These are phyloP conservation scores for Pelodytes ibericus DNA, from an alignment of 2,797 vertebrate genomes.

Conservation along the genomic window DNA sequence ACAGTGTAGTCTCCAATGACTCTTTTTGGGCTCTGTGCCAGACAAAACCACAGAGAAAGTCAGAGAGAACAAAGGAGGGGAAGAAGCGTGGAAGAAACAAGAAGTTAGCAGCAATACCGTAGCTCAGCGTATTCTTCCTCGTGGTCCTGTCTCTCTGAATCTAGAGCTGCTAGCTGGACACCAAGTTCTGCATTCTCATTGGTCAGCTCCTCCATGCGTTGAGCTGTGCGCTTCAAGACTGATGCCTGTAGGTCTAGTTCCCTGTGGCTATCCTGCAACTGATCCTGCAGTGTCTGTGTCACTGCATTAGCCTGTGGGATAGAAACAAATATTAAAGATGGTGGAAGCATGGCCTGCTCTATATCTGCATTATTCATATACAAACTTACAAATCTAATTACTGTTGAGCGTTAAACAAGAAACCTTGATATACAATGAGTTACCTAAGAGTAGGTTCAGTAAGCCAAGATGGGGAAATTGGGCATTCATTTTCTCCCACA, in stretches of 20 bases:
- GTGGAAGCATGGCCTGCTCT: too few species aligned
- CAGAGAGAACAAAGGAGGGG: neutral
- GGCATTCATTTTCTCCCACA: too few species aligned
- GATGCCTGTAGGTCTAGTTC: constrained; percentile 71
- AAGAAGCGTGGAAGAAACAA: neutral
- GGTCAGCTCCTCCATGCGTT: constrained; percentile 74
- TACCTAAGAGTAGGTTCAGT: too few species aligned
- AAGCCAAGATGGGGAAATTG: too few species aligned
- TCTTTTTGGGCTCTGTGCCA: constrained; percentile 75
- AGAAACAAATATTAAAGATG: neutral
- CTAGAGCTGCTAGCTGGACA: constrained; percentile 73
- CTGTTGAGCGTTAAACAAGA: too few species aligned
- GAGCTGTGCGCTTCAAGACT: constrained; percentile 64
- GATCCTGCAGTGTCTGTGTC: constrained; percentile 72
- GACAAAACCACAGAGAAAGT: neutral
- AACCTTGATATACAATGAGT: too few species aligned
- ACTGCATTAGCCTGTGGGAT: constrained; percentile 66
- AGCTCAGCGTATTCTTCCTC: constrained; percentile 73
- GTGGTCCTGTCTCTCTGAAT: constrained; percentile 70
- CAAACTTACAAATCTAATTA: too few species aligned
- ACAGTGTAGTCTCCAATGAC: constrained; percentile 74
- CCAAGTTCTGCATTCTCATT: constrained; percentile 74
- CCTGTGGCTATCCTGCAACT: constrained; percentile 69
- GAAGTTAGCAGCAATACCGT: constrained; percentile 64
- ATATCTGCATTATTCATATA: too few species aligned